These are phyloP conservation scores for Pseudocheirus occidentalis DNA, from an alignment of 2,797 vertebrate genomes.

Conservation along the genomic window DNA sequence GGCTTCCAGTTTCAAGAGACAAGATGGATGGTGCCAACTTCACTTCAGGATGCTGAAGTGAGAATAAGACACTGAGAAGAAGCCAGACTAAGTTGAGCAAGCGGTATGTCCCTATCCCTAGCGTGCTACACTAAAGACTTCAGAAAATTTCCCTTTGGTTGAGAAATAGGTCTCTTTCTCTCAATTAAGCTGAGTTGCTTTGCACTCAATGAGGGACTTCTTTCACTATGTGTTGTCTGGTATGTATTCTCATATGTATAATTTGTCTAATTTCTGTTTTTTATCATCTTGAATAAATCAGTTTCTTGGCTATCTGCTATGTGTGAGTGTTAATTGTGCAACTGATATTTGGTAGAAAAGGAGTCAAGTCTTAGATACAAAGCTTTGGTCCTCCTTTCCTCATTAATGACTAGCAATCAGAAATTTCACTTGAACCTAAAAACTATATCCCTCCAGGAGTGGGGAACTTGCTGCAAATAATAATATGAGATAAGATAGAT, in stretches of 20 bases:
- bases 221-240: neutral
- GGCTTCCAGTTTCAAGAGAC: neutral
- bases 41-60: neutral
- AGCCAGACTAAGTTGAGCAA: neutral
- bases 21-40: neutral
- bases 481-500: neutral
- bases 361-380: neutral
- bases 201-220: neutral
- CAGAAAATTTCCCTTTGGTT: neutral
- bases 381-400: neutral
- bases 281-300: neutral
- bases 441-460: neutral
- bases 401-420: neutral
- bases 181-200: neutral
- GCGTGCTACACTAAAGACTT: neutral
- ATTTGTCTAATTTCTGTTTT: neutral
- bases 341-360: neutral
- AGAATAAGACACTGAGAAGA: neutral
- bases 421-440: neutral
- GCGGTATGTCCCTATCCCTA: neutral
- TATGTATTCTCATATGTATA: neutral
- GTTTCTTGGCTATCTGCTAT: neutral
- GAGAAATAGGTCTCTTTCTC: neutral
- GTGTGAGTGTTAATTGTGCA: neutral
- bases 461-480: too few relatives aligned